Conservation (phyloP, 2,888 invertebrate species). For the Subacronicta megacephala region DNA sequence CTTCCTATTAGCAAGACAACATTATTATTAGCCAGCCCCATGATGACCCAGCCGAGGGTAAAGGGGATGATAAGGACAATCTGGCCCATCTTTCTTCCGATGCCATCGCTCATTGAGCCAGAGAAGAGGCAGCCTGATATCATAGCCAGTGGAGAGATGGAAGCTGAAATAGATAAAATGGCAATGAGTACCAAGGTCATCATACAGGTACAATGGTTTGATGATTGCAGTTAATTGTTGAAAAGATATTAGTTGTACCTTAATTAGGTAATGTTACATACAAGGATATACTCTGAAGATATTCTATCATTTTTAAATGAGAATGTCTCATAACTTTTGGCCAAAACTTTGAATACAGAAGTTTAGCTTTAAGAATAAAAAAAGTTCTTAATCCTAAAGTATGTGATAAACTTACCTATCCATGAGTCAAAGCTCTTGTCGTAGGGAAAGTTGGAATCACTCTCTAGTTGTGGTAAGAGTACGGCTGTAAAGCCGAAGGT, state of each 20-base stretch:
- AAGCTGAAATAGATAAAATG: conserved; percentile 30
- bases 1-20: conserved; percentile 64
- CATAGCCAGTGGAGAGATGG: conserved; percentile 56
- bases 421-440: conserved; percentile 65
- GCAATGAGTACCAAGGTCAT: neutral
- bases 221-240: neutral
- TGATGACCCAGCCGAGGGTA: conserved; percentile 66
- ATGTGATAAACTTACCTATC: conserved; percentile 63
- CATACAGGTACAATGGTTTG: neutral
- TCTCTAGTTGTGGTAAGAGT: conserved; percentile 65
- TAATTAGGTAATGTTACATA: no score
- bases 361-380: no score
- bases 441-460: conserved; percentile 62
- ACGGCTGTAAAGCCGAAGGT: conserved; percentile 68
- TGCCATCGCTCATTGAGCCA: conserved; percentile 66
- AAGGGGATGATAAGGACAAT: conserved; percentile 63
- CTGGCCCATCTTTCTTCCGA: conserved; percentile 68
- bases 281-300: no score
- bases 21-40: conserved; percentile 61
- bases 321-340: no score
- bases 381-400: no score
- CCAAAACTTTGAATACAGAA: no score
- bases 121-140: conserved; percentile 66
- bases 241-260: no score
- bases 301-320: no score